Conservation (phyloP, 2,888 invertebrate species). For the Lasioglossum morio region DNA sequence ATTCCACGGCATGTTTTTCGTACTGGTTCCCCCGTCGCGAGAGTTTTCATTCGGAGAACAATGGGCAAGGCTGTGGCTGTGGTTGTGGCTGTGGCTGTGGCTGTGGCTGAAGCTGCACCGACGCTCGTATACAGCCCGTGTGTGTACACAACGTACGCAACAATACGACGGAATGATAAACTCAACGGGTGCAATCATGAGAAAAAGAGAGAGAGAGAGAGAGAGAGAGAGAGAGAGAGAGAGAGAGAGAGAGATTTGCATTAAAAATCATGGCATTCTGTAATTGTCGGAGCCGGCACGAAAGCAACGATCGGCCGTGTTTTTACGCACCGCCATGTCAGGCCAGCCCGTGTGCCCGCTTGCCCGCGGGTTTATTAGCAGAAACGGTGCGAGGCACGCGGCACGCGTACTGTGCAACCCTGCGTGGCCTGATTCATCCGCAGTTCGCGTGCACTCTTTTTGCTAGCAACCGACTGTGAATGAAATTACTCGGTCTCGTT, state of each 20-base stretch:
- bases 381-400: conserved; percentile 6
- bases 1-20: conserved; percentile 53
- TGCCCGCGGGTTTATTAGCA: conserved; percentile 33
- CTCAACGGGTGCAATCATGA: conserved; percentile 21
- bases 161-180: conserved; percentile 49
- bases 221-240: conserved; percentile 12
- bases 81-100: not conserved
- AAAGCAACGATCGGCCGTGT: conserved; percentile 67
- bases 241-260: conserved; percentile 55
- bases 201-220: conserved; percentile 32
- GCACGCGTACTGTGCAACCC: conserved; percentile 30
- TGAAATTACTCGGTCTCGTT: conserved; percentile 55
- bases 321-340: not conserved
- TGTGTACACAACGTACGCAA: not conserved
- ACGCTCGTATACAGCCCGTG: not conserved
- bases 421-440: conserved; percentile 36
- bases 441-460: conserved; percentile 25
- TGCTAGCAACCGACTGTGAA: conserved; percentile 38
- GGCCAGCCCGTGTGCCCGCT: not conserved
- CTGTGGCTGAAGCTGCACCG: not conserved
- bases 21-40: conserved; percentile 27
- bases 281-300: conserved; percentile 74
- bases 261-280: conserved; percentile 67
- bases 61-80: conserved; percentile 32
- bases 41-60: conserved; percentile 55